Conservation (phyloP, 2,888 invertebrate species). For the Anthoptus insignis region DNA sequence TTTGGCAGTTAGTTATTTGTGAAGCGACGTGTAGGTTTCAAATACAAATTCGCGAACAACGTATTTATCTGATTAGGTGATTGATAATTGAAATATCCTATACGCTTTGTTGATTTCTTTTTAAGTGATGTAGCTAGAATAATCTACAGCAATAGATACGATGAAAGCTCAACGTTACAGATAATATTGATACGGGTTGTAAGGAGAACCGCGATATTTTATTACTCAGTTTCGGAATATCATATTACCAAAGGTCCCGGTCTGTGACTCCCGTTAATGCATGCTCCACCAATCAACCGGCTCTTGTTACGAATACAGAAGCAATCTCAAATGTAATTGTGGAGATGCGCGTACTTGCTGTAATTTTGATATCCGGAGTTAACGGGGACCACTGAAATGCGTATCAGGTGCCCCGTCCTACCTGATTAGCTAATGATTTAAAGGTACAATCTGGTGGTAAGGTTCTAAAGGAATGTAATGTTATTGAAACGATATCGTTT, state of each 20-base stretch:
- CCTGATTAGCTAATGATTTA: no score
- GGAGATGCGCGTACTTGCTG: conserved; percentile 1
- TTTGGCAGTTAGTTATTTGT: not conserved
- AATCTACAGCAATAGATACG: conserved; percentile 22
- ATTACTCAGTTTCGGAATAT: conserved; percentile 66
- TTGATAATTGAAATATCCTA: conserved; percentile 3
- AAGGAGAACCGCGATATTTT: conserved; percentile 43
- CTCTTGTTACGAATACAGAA: conserved; percentile 64
- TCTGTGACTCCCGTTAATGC: conserved; percentile 79
- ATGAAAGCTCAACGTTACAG: conserved; percentile 21
- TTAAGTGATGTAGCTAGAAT: not conserved
- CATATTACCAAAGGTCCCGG: conserved; percentile 73
- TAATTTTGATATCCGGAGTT: no score
- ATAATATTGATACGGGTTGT: conserved; percentile 34
- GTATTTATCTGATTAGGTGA: not conserved
- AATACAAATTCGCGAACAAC: not conserved
- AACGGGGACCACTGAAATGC: no score
- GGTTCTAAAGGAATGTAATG: not conserved
- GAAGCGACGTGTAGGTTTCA: not conserved
- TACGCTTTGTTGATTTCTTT: conserved; percentile 16
- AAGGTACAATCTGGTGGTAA: not conserved
- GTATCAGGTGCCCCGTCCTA: no score
- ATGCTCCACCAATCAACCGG: conserved; percentile 74
- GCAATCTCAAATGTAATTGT: conserved; percentile 40
- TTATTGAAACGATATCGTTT: not conserved